phyloP scores from a whole-genome alignment of 2,797 vertebrate genomes.

The Antrozous pallidus region DNA sequence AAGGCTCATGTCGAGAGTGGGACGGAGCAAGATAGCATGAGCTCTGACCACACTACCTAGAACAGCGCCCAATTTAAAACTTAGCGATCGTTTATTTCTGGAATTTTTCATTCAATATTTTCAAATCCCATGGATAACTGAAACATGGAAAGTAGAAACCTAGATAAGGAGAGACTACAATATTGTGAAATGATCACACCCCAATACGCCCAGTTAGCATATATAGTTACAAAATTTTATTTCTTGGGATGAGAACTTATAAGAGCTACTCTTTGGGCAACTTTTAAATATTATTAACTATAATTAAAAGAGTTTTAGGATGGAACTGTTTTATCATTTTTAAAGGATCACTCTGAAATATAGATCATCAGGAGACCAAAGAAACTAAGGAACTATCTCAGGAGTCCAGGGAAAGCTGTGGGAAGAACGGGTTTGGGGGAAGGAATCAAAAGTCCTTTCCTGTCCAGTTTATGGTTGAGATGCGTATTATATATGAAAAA shows the following conservation, averaged over 20 bases:
- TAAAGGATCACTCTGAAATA: background rate
- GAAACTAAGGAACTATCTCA: background rate
- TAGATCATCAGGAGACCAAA: background rate
- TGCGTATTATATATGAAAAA: background rate
- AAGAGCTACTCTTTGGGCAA: background rate
- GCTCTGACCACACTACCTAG: background rate
- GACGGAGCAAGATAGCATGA: background rate
- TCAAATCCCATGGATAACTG: background rate
- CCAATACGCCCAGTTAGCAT: background rate
- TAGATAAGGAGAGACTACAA: background rate
- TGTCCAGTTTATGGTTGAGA: background rate
- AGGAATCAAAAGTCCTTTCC: background rate
- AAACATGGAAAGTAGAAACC: background rate
- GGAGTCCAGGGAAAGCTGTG: background rate
- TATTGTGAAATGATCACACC: background rate
- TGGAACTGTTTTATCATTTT: background rate
- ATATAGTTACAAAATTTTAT: background rate
- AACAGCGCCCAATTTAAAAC: background rate
- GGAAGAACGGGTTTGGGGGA: background rate
- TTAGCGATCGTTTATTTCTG: background rate
- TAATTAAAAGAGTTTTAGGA: background rate
- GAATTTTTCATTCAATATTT: background rate
- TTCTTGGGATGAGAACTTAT: background rate
- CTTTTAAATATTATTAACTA: background rate
- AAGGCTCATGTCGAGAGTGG: background rate